Evolutionary conservation across 2,113 vertebrate species (phyloP), one percentile per base, ranked within the genome.

Genomic region (Cyphomyrus discorhynchus): DNA sequence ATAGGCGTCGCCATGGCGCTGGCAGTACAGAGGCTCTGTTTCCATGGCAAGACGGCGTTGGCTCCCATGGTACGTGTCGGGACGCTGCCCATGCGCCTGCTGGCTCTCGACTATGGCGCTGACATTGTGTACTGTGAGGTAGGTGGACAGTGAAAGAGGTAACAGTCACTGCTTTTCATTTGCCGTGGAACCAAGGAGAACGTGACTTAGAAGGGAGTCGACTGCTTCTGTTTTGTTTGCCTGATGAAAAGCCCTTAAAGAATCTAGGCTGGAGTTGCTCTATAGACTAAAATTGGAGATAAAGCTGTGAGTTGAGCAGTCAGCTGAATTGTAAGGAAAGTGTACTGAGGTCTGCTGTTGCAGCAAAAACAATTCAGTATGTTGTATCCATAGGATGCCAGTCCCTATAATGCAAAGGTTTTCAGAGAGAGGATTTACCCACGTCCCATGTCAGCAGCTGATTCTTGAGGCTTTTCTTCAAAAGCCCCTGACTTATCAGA

Each of bases 61-160:
- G 98, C 98, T 10, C 98, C 98, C 0, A 99, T 99, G 98, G 98
- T 99, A 83, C 96, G 98, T 0, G 97, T 99, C 7, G 98, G 98
- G 19, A 98, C 98, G 0, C 94, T 99, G 2, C 98, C 98, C 0
- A 99, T 99, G 98, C 94, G 98, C 1, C 96, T 99, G 8, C 95
- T 99, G 19, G 98, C 98, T 8, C 94, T 99, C 93, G 98, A 99
- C 94, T 98, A 97, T 17, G 98, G 98, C 45, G 98, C 98, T 0
- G 97, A 99, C 89, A 96, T 99, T 49, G 98, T 99, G 58, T 99
- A 99, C 94, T 97, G 97, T 85, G 98, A 99, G 98, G 98, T 99
- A 94, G 88, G 96, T 52, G 9, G 3, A 39, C 6, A 42, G 39
- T 10, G 62, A 39, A 8, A 15, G 50, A 0, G 8, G 82, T 10